Conservation (phyloP, 2,797 vertebrate genomes). For the Agapornis canus region DNA sequence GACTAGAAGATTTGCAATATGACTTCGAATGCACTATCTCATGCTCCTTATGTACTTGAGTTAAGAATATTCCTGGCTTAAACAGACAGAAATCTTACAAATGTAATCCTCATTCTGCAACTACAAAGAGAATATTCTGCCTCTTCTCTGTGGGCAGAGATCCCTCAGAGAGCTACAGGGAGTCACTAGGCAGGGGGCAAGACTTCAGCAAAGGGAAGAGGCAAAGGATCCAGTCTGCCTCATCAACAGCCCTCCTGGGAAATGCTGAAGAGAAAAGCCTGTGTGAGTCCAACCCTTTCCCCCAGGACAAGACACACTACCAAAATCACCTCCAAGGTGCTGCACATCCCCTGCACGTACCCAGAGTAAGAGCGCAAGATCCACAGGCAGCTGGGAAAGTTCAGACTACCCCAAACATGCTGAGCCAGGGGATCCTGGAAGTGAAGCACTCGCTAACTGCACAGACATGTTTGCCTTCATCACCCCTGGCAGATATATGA, state of each 20-base stretch:
- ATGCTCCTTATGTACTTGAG: not conserved
- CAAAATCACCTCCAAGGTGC: fast-evolving
- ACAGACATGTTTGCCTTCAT: not conserved
- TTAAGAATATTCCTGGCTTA: not conserved
- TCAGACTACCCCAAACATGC: not conserved
- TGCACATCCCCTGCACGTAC: not conserved
- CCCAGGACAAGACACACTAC: not conserved
- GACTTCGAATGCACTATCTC: not conserved
- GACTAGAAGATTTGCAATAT: not conserved
- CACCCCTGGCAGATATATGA: not conserved
- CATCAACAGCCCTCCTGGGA: not conserved
- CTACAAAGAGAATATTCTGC: not conserved
- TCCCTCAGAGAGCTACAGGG: not conserved
- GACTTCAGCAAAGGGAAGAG: not conserved
- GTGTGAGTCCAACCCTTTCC: not conserved
- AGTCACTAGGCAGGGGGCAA: not conserved
- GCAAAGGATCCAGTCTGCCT: not conserved
- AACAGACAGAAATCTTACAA: not conserved
- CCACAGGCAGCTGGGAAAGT: not conserved
- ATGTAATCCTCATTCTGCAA: not conserved
- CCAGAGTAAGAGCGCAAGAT: not conserved
- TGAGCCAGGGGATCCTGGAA: not conserved
- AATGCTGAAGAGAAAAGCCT: fast-evolving
- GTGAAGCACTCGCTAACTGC: not conserved
- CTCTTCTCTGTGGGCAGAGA: not conserved